phyloP scores from a whole-genome alignment of 2,113 vertebrate genomes.

The Okapia johnstoni region DNA sequence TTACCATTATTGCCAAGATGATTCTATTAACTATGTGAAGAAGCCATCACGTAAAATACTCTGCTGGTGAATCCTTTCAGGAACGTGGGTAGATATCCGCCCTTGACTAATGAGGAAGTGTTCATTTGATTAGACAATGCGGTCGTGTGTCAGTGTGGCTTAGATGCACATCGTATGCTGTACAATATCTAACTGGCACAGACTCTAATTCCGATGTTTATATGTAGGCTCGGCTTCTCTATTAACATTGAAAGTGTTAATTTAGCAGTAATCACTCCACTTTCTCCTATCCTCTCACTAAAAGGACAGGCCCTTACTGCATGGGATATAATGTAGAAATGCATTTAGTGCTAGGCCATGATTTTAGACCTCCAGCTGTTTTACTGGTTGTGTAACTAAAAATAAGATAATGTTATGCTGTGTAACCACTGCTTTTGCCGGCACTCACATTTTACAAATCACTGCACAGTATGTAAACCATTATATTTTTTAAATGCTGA shows the following conservation, averaged over 20 bases:
- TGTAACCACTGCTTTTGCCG: slow-evolving; percentile 82
- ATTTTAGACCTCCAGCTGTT: slow-evolving; percentile 86
- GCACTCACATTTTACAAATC: slow-evolving; percentile 85
- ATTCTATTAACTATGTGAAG: slow-evolving; percentile 25
- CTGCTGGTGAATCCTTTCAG: not conserved
- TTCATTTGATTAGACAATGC: slow-evolving; percentile 4
- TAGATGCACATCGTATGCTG: not conserved
- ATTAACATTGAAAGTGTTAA: slow-evolving; percentile 80
- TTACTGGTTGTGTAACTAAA: slow-evolving; percentile 88
- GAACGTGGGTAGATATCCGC: not conserved
- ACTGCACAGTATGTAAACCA: slow-evolving; percentile 83
- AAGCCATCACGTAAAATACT: slow-evolving; percentile 42
- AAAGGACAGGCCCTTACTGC: slow-evolving; percentile 77
- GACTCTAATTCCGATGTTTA: slow-evolving; percentile 67
- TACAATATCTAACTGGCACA: slow-evolving; percentile 1
- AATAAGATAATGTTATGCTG: slow-evolving; percentile 85
- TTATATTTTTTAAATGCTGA: slow-evolving; percentile 81
- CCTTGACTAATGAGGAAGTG: not conserved
- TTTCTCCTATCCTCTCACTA: slow-evolving; percentile 57
- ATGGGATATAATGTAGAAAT: slow-evolving; percentile 79
- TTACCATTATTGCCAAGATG: slow-evolving; percentile 28
- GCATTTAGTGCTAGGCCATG: slow-evolving; percentile 78
- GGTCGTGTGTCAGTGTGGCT: not conserved
- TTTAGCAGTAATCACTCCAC: slow-evolving; percentile 77
- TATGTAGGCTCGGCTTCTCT: slow-evolving; percentile 68